Percentiles rank a stretch among this genome's conserved stretches.
Evolutionary conservation across 2,888 invertebrate genomes (phyloP).

Genomic region (Trachelus stipa): DNA sequence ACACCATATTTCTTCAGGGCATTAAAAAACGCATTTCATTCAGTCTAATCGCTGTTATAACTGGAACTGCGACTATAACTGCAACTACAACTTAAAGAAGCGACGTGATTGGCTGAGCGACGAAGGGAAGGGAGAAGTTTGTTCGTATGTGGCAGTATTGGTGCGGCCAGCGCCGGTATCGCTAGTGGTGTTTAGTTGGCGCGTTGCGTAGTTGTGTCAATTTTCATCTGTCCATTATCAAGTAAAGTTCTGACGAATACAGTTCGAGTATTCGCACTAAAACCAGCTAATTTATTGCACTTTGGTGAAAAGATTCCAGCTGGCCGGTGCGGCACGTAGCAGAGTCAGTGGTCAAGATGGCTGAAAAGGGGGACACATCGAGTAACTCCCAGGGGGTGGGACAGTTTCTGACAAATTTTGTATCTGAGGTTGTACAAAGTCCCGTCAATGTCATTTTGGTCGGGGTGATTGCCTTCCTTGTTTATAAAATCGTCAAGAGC

Average conservation of each 20-base stretch:
- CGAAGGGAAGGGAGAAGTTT: background rate
- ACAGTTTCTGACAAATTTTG: constrained; percentile 61
- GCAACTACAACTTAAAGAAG: background rate
- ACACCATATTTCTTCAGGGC: background rate
- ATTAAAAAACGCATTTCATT: background rate
- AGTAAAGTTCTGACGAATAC: background rate
- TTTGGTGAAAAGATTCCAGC: background rate
- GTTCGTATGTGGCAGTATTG: constrained; percentile 15
- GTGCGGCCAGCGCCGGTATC: constrained; percentile 29
- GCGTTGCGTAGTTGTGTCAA: background rate
- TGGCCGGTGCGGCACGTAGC: background rate
- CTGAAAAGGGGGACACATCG: constrained; percentile 54
- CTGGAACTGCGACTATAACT: background rate
- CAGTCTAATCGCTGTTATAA: background rate
- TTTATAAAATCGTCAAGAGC: constrained; percentile 80
- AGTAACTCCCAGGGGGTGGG: constrained; percentile 42
- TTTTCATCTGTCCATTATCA: background rate
- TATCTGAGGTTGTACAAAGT: constrained; percentile 75
- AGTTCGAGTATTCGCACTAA: background rate
- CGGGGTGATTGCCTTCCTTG: constrained; percentile 75
- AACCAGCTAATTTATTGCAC: background rate
- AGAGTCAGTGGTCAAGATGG: constrained; percentile 55
- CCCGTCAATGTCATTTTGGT: constrained; percentile 80
- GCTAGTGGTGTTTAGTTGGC: constrained; percentile 1
- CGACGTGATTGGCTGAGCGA: background rate